These are phyloP conservation scores for Aplysina aerophoba DNA, from an alignment of 37 sponge, comb jelly and placozoan genomes.

Conservation along the genomic window DNA sequence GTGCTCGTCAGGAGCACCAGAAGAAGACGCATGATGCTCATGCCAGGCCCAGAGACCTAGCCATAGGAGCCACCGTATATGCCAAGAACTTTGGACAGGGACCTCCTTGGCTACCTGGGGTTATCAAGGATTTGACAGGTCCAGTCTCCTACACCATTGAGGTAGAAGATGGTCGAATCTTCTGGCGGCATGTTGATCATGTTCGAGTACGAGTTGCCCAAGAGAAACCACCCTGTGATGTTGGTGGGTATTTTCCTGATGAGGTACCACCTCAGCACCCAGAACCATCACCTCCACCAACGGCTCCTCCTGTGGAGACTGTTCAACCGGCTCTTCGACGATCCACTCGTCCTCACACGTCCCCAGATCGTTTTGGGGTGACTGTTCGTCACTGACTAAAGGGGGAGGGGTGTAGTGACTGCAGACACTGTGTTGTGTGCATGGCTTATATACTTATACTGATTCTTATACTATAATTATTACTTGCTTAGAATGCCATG, in stretches of 20 bases:
- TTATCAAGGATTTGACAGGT: conserved; percentile 7
- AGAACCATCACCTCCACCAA: neutral
- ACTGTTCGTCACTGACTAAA: neutral
- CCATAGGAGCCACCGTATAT: neutral
- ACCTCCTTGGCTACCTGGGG: conserved; percentile 14
- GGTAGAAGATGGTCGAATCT: conserved; percentile 21
- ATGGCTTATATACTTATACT: too few species aligned
- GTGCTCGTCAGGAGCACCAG: neutral
- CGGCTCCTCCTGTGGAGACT: neutral
- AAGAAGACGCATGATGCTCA: conserved; percentile 10
- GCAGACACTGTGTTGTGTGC: neutral
- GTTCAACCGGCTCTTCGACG: neutral
- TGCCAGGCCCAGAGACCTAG: neutral
- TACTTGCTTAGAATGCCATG: too few species aligned
- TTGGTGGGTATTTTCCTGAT: too few species aligned
- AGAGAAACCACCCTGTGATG: too few species aligned
- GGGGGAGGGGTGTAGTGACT: conserved; percentile 13
- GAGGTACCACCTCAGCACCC: neutral
- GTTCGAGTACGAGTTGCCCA: neutral
- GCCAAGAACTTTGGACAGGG: conserved; percentile 14
- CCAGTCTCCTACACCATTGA: conserved; percentile 27
- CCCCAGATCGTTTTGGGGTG: neutral
- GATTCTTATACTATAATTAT: too few species aligned
- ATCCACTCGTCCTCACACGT: neutral
- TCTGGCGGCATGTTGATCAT: conserved; percentile 42